Evolutionary conservation across 2,113 vertebrate species (phyloP).

Genomic region (Triplophysa tibetana): DNA sequence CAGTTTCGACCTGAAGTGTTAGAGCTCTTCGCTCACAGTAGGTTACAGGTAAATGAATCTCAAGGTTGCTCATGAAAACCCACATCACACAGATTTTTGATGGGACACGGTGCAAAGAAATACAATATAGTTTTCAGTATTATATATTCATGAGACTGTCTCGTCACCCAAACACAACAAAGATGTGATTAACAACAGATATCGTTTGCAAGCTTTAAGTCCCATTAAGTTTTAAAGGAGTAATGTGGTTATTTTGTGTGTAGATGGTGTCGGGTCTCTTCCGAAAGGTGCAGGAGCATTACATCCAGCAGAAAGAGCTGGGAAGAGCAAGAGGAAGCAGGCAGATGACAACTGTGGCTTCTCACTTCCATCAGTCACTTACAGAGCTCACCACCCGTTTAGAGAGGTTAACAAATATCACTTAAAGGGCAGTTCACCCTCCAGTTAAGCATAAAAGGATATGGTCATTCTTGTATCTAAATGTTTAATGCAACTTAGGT

Average conservation of each 20-base stretch:
- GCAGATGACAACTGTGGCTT: constrained; percentile 73
- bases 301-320: constrained; percentile 66
- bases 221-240: constrained; percentile 22
- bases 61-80: not conserved
- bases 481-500: too few relatives aligned
- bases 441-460: too few relatives aligned
- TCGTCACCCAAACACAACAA: not conserved
- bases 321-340: constrained; percentile 70
- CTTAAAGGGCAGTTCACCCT: too few relatives aligned
- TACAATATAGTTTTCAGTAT: not conserved
- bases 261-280: constrained; percentile 85
- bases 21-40: constrained; percentile 84
- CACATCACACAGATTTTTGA: constrained; percentile 3
- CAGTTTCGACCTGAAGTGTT: constrained; percentile 79
- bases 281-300: constrained; percentile 72
- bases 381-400: constrained; percentile 79
- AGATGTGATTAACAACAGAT: not conserved
- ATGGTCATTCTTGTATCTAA: too few relatives aligned
- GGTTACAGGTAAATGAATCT: constrained; percentile 75
- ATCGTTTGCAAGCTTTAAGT: constrained; percentile 29
- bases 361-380: constrained; percentile 83
- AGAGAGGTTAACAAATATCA: constrained; percentile 74
- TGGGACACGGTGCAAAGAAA: not conserved
- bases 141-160: constrained; percentile 31
- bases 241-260: constrained; percentile 32